Evolutionary conservation across 2,888 invertebrate genomes (phyloP).

Genomic region (Leptopterna dolabrata): DNA sequence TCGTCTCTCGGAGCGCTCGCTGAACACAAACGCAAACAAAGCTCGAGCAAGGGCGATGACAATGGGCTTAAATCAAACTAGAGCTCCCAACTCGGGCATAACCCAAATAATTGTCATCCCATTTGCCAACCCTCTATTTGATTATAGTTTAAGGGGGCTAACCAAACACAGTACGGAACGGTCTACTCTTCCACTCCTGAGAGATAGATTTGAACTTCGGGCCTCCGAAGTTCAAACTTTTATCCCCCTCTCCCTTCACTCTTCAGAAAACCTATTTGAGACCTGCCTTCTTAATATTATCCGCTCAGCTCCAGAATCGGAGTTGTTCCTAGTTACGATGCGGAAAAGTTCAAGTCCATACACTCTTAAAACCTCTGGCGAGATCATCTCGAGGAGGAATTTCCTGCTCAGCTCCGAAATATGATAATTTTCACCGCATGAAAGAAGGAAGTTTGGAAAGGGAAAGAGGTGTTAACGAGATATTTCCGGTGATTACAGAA

Average conservation of each 20-base stretch:
- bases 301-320: background rate
- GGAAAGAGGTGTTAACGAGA: background rate
- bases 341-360: background rate
- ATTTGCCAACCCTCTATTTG: conserved; percentile 43
- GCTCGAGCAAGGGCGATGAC: conserved; percentile 18
- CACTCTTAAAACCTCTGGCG: background rate
- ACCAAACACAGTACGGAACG: conserved; percentile 36
- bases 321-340: conserved; percentile 5
- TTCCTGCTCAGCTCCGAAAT: background rate
- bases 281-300: background rate
- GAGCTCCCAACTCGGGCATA: conserved; percentile 33
- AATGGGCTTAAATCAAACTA: conserved; percentile 32
- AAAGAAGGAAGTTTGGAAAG: background rate
- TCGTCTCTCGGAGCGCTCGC: background rate
- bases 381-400: background rate
- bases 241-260: background rate
- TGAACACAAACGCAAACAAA: conserved; percentile 19
- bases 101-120: conserved; percentile 46
- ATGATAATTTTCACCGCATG: background rate
- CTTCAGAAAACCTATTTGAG: no score
- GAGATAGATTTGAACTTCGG: background rate
- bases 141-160: conserved; percentile 32
- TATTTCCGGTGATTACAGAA: background rate
- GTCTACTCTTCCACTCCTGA: conserved; percentile 16
- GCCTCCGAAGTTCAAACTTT: background rate